Evolutionary conservation across 2,888 invertebrate species (phyloP).

Genomic region (Clanis bilineata): DNA sequence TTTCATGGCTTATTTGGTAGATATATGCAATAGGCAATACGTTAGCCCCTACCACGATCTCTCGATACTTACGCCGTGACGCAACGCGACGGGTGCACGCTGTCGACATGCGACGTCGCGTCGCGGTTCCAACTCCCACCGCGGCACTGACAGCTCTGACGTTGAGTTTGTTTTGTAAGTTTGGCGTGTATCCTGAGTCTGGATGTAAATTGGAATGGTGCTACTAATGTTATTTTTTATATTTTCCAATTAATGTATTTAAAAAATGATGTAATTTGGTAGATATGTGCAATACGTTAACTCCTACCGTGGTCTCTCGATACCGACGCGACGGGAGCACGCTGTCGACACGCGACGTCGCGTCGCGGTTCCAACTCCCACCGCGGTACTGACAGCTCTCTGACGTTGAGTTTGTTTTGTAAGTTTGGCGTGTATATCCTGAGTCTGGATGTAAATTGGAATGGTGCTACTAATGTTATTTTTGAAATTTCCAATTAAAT

Average conservation of each 20-base stretch:
- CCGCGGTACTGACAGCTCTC: constrained; percentile 36
- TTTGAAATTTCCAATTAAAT: not conserved
- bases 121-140: constrained; percentile 29
- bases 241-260: not conserved
- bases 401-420: constrained; percentile 31
- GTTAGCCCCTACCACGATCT: constrained; percentile 52
- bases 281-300: constrained; percentile 59
- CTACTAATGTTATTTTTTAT: not conserved
- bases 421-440: constrained; percentile 18
- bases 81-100: constrained; percentile 20
- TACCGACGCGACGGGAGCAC: constrained; percentile 21
- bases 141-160: constrained; percentile 37
- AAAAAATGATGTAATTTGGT: too few species aligned
- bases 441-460: not conserved
- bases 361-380: constrained; percentile 27
- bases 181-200: constrained; percentile 13
- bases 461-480: not conserved
- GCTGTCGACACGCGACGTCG: constrained; percentile 47
- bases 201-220: not conserved
- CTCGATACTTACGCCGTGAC: too few species aligned
- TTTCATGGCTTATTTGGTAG: constrained; percentile 75
- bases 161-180: constrained; percentile 28
- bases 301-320: constrained; percentile 51
- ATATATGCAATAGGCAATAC: constrained; percentile 68
- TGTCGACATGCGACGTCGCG: constrained; percentile 49